These are phyloP conservation scores for Aproaerema taeniolella DNA, from an alignment of 2,888 invertebrate species.

Conservation along the genomic window DNA sequence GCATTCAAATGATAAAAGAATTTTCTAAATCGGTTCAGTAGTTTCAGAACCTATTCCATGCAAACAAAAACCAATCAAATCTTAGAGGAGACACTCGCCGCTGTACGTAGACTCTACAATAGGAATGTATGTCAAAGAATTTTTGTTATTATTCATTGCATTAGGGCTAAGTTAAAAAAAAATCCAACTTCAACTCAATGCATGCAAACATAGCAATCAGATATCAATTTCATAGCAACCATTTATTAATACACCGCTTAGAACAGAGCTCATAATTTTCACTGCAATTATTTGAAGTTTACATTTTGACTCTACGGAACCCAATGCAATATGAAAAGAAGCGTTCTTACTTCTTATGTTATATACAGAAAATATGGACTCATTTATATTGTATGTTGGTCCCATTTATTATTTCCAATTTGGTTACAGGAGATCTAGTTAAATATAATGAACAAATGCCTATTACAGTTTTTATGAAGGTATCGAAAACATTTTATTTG, in stretches of 20 bases:
- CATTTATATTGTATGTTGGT: neutral
- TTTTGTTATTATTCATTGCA: neutral
- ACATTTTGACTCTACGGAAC: neutral
- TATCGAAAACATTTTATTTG: neutral
- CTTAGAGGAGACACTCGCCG: no score
- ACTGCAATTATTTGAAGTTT: no score
- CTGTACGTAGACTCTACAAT: no score
- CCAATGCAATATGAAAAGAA: neutral
- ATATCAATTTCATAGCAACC: neutral
- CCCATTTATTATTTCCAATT: neutral
- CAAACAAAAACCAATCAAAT: no score
- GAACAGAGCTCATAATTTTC: no score
- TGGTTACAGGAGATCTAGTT: neutral
- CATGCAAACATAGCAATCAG: neutral
- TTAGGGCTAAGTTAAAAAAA: neutral
- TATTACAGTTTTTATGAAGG: neutral
- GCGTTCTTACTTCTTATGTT: neutral
- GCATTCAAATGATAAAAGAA: no score
- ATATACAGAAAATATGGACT: neutral
- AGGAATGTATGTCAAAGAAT: neutral
- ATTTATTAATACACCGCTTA: no score
- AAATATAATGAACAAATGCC: neutral
- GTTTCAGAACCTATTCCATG: no score
- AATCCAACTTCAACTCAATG: neutral
- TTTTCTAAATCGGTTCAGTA: no score